Evolutionary conservation across 2,113 vertebrate species (phyloP).

Genomic region (Petrocephalus microphthalmus): DNA sequence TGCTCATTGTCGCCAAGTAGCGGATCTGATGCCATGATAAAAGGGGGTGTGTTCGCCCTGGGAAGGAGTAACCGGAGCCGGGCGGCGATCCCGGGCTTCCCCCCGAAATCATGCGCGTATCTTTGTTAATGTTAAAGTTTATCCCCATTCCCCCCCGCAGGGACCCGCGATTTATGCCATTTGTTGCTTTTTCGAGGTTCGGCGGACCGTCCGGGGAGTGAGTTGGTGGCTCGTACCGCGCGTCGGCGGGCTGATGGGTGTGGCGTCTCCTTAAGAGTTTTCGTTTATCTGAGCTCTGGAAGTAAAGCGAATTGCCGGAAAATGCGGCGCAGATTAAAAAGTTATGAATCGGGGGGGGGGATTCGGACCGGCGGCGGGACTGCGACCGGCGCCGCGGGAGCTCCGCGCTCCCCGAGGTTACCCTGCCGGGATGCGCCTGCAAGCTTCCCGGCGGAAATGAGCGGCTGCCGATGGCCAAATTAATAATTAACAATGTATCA

Average conservation of each 20-base stretch:
- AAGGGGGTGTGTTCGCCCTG: slow-evolving; percentile 46
- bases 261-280: neutral
- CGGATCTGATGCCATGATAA: slow-evolving; percentile 14
- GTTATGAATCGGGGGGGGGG: neutral
- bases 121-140: neutral
- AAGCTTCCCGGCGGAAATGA: neutral
- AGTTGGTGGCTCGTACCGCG: neutral
- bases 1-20: slow-evolving; percentile 28
- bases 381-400: too few species aligned
- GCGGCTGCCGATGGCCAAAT: neutral
- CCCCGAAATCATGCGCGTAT: neutral
- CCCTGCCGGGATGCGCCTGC: too few species aligned
- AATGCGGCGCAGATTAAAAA: neutral
- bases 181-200: neutral
- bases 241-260: slow-evolving; percentile 21
- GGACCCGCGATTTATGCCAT: neutral
- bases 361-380: neutral
- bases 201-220: neutral
- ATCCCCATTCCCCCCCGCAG: neutral
- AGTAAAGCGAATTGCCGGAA: neutral
- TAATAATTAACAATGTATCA: neutral
- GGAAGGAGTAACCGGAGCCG: slow-evolving; percentile 32
- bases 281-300: neutral
- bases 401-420: neutral
- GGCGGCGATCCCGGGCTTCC: neutral